Percentiles rank a stretch among this genome's conserved stretches.
These are phyloP conservation scores for Ivindomyrus marchei DNA, from an alignment of 2,113 vertebrate genomes.

Conservation along the genomic window DNA sequence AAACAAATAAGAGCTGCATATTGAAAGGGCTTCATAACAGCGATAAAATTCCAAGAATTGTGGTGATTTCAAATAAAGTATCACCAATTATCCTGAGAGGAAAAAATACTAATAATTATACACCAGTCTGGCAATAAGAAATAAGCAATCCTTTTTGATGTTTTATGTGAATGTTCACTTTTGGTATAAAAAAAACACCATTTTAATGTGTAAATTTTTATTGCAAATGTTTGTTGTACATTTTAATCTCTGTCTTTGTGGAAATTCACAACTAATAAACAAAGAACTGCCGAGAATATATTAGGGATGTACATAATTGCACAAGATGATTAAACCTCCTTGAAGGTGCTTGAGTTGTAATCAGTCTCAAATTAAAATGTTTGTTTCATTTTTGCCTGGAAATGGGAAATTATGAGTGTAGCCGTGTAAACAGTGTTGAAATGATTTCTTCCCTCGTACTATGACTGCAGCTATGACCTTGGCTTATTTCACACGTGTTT, in stretches of 20 bases:
- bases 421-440: slow-evolving; percentile 54
- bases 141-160: slow-evolving; percentile 31
- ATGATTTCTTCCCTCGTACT: slow-evolving; percentile 28
- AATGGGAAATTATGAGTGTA: slow-evolving; percentile 53
- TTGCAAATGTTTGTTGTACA: slow-evolving; percentile 38
- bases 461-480: slow-evolving; percentile 47
- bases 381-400: slow-evolving; percentile 39
- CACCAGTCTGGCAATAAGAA: slow-evolving; percentile 29
- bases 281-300: slow-evolving; percentile 43
- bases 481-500: slow-evolving; percentile 36
- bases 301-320: slow-evolving; percentile 54
- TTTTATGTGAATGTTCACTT: slow-evolving; percentile 21
- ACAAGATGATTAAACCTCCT: slow-evolving; percentile 53
- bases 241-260: slow-evolving; percentile 46
- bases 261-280: slow-evolving; percentile 43
- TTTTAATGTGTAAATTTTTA: slow-evolving; percentile 20
- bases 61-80: slow-evolving; percentile 40
- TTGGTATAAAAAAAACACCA: slow-evolving; percentile 29
- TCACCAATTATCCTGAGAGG: slow-evolving; percentile 19
- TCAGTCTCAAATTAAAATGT: slow-evolving; percentile 53
- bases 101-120: slow-evolving; percentile 36
- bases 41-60: slow-evolving; percentile 33
- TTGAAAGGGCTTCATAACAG: slow-evolving; percentile 25
- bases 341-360: slow-evolving; percentile 59
- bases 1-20: slow-evolving; percentile 30